Base-by-base conservation (phyloP, 2,888 invertebrate genomes). In the Cacoxenus indagator region DNA sequence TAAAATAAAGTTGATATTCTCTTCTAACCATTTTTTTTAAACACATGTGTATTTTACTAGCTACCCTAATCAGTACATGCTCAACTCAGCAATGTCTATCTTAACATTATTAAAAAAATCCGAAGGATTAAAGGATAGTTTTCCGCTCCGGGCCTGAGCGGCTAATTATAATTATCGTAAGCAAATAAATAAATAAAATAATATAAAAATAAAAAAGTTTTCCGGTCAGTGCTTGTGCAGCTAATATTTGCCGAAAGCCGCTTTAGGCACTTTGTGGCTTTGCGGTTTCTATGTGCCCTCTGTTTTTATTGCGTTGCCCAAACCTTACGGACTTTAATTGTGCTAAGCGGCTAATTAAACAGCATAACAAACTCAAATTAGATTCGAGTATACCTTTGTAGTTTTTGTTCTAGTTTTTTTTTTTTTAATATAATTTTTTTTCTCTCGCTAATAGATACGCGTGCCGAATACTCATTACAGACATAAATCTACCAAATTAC, bases 231-330 rank as follows among this genome's bases (percentile, higher is more conserved):
- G 55, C 55, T 14, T 6, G 55, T 22, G 14, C 14, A 24, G 55
- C 55, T 55, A 26, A 14, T 26, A 55, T 55, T 55, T 55, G 55
- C 55, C 22, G n/a, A 51, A 54, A 68, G 76, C 67, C 71, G 73
- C 73, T 78, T 79, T 69, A 73, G 69, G 62, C 75, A 80, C 79
- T 80, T 81, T 79, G 79, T 72, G 81, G 79, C 73, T 80, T 81
- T 79, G 79, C 79, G 75, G 73, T 79, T 78, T 62, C 79, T 81
- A 81, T 74, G 79, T 70, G 73, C 77, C n/a, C n/a, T n/a, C n/a
- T n/a, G n/a, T n/a, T 76, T 73, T 72, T 69, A 61, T 43, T 51
- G 37, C 55, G 64, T 22, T 5, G 48, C 51, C 31, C 29, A 64
- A 17, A 24, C 22, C 59, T 51, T 68, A 70, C 69, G 73, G 65